Evolutionary conservation across 2,888 invertebrate genomes (phyloP), one percentile per base, ranked within the genome.

Genomic region (Alcis repandata): DNA sequence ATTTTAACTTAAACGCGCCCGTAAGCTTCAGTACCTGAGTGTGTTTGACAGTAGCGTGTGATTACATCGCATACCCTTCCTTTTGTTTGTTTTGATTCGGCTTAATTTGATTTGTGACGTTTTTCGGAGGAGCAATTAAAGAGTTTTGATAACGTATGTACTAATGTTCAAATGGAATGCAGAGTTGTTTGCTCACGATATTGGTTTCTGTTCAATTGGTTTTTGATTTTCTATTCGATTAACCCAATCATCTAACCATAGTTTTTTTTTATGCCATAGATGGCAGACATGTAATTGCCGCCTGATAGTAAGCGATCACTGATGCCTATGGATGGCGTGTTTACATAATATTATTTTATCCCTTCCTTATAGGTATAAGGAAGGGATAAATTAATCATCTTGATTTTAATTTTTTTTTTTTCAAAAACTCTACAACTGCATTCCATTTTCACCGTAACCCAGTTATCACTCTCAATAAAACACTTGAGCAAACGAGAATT

Each of bases 31-130:
- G 86, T 86, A 90, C 90, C 89, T 91, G 86, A 85, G 90, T 93
- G 93, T 88, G 91, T 92, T 91, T 93, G 93, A 93, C 93, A 92
- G 90, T 87, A 83, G 85, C 82, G 87, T 90, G 92, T 92, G 92
- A 92, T 92, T 92, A 89, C 91, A 88, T 86, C 80, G 86, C 84
- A 88, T 85, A 86, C 88, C 90, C 89, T 86, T 88, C 89, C 88
- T 83, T 87, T 87, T 89, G 88, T 90, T 92, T 90, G 88, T 90
- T 91, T 90, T 90, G 87, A 92, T 91, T 91, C 83, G 81, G 84
- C 83, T 88, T 88, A 87, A 91, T 90, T 90, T 90, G 90, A 91
- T 89, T 89, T 82, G 90, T 89, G 91, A 92, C 90, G 85, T 88
- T 68, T 73, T 73, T 60, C 60, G 65, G 67, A 59, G 66, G 69